Evolutionary conservation across 2,888 invertebrate species (phyloP), one percentile per base, ranked within the genome.

Genomic region (Machimus rusticus): DNA sequence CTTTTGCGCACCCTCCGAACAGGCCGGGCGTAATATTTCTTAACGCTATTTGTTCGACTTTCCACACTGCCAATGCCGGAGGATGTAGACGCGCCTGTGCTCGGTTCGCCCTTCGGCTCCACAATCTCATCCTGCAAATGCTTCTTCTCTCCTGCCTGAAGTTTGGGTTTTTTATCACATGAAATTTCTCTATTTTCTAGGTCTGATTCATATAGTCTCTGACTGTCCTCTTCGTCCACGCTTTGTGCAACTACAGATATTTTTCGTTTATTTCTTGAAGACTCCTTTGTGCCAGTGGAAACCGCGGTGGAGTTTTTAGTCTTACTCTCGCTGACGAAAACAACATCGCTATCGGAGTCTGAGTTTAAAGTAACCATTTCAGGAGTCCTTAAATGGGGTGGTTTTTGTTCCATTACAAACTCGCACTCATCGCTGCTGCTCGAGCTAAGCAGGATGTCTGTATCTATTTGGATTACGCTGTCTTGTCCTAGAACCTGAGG

Each of bases 381-480:
- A 0, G 93, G 93, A 1, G 93, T 93, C n/a, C 93, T 91, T 86
- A 93, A 89, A 88, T 93, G 93, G 12, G 93, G 93, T 5, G 93
- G 92, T 88, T 93, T 93, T 14, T 91, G 91, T 88, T 92, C 93
- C 46, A 92, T 88, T 5, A 93, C 92, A 89, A 93, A 93, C 86
- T 92, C 91, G 87, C 92, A 92, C 74, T 92, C 92, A 88, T 92
- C 93, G 8, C 91, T 91, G 8, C 91, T 92, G 66, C 91, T 74
- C 90, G 81, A 91, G 91, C 88, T 91, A 90, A 84, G 90, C 90
- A 82, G 66, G 37, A 87, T 88, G 23, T 88, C 87, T 43, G 86
- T 57, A 74, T 86, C 88, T 66, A 88, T 88, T 87, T 89, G 86
- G 66, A 88, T 88, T 14, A 87, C 85, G 37, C 57, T 84, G n/a